Conservation (phyloP, 2,113 vertebrate genomes). For the Maccullochella peelii region DNA sequence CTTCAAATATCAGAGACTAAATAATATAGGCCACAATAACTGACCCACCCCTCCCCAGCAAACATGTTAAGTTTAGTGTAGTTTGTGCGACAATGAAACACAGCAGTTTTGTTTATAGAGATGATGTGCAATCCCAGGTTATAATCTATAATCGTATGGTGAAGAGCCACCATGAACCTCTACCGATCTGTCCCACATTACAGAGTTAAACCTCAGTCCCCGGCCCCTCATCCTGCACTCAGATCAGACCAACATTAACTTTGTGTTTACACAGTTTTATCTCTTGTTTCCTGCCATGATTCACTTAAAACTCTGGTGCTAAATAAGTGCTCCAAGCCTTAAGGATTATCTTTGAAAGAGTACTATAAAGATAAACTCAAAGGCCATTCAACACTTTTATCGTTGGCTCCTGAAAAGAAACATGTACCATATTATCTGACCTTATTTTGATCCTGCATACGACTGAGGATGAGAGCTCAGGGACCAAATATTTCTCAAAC, state of each 20-base stretch:
- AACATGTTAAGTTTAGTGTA: background rate
- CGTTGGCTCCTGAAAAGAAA: background rate
- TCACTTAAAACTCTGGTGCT: background rate
- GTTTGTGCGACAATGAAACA: too few relatives aligned
- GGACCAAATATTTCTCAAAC: constrained; percentile 24
- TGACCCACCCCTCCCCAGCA: background rate
- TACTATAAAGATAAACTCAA: background rate
- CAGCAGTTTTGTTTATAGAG: constrained; percentile 1
- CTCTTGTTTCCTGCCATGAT: background rate
- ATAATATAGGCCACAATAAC: background rate
- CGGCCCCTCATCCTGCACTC: constrained; percentile 48
- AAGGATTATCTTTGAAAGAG: too few relatives aligned
- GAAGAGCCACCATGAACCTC: constrained; percentile 16
- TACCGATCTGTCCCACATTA: background rate
- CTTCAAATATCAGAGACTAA: background rate
- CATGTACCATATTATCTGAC: background rate
- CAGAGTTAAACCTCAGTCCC: background rate
- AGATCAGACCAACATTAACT: background rate
- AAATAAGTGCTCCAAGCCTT: background rate
- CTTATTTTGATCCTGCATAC: constrained; percentile 5
- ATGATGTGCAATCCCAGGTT: constrained; percentile 68
- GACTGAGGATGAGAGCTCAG: constrained; percentile 63
- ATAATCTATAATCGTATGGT: background rate
- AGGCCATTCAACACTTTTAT: background rate
- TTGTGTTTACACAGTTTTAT: background rate